A percentile compares a stretch with the other conserved stretches of the same genome.
These are phyloP conservation scores for Athene noctua DNA, from an alignment of 2,113 vertebrate genomes.

Conservation along the genomic window DNA sequence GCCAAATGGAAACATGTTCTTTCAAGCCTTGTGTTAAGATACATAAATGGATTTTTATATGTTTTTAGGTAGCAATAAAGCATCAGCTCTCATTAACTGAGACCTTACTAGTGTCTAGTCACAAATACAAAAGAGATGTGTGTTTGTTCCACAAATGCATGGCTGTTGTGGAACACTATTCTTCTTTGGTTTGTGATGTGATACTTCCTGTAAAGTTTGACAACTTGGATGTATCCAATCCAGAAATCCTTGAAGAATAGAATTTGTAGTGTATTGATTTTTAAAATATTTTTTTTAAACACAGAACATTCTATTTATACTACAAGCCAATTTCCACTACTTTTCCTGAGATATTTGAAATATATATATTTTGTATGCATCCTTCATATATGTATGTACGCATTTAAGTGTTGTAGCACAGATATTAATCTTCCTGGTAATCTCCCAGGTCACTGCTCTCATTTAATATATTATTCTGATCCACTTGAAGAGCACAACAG, in stretches of 20 bases:
- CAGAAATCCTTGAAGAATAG: neutral
- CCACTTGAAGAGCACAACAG: neutral
- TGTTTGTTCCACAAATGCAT: accelerated
- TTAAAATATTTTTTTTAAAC: neutral
- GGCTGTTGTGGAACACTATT: neutral
- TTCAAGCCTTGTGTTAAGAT: neutral
- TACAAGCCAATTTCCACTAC: neutral
- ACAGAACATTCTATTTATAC: neutral
- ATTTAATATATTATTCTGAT: neutral
- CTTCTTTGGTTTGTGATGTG: neutral
- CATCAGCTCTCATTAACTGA: neutral
- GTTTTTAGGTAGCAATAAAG: neutral
- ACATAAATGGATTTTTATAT: neutral
- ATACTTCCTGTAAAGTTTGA: neutral
- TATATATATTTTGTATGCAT: neutral
- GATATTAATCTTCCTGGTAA: neutral
- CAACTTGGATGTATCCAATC: neutral
- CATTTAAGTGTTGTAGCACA: neutral
- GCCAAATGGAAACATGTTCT: neutral
- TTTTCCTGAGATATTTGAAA: neutral
- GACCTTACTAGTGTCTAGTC: no score
- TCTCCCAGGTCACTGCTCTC: neutral
- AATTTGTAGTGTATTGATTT: neutral
- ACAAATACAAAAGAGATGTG: neutral
- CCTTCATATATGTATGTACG: neutral